These are phyloP conservation scores for Acromyrmex charruanus DNA, from an alignment of 1,140 invertebrate species.

Conservation along the genomic window DNA sequence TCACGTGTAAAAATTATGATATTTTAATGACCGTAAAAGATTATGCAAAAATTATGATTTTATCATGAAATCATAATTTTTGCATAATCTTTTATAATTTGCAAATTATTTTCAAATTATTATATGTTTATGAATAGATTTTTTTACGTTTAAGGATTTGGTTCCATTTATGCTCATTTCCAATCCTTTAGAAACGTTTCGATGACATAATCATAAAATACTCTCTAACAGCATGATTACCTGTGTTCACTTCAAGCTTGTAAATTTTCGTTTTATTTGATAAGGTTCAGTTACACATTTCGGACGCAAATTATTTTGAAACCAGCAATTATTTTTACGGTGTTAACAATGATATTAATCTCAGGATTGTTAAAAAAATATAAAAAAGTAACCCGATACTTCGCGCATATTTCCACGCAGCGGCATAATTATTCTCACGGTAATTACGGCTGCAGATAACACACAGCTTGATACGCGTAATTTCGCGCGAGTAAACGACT, in stretches of 20 bases:
- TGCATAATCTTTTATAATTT: no score
- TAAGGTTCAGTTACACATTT: neutral
- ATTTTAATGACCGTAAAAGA: neutral
- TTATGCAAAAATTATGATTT: neutral
- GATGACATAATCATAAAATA: neutral
- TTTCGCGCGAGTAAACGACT: slow-evolving; percentile 54
- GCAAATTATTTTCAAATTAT: neutral
- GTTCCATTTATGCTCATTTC: neutral
- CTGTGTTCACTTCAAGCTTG: neutral
- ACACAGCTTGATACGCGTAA: slow-evolving; percentile 48
- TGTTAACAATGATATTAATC: slow-evolving; percentile 40
- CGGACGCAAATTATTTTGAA: slow-evolving; percentile 15
- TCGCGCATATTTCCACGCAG: neutral
- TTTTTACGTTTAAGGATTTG: neutral
- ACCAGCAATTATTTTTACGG: slow-evolving; percentile 14
- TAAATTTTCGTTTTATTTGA: slow-evolving; percentile 20
- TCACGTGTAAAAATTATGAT: neutral
- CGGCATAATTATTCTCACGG: slow-evolving; percentile 53
- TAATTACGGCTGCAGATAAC: slow-evolving; percentile 52
- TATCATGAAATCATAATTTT: neutral
- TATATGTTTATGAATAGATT: neutral
- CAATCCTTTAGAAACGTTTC: neutral
- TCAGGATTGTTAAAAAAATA: slow-evolving; percentile 28
- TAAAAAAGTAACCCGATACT: slow-evolving; percentile 52
- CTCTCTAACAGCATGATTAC: neutral